A percentile compares a stretch with the other conserved stretches of the same genome.
Evolutionary conservation across 2,113 vertebrate species (phyloP).

Genomic region (Cnemophilus loriae): DNA sequence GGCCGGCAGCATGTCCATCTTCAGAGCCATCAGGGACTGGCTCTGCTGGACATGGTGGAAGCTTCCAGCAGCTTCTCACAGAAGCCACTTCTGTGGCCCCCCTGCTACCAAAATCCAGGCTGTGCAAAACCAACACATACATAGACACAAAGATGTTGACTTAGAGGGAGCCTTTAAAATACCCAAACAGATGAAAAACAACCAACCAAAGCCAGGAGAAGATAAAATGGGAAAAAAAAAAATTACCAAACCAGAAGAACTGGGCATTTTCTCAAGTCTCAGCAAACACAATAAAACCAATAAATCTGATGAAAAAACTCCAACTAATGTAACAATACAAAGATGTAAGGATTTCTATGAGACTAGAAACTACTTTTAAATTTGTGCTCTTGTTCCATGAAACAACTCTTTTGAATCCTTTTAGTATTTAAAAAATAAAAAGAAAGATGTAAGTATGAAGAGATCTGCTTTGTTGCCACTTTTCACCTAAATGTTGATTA

Average conservation of each 20-base stretch:
- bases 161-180: background rate
- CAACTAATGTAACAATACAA: background rate
- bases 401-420: background rate
- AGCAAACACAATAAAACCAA: background rate
- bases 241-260: background rate
- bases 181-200: background rate
- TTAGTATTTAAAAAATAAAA: background rate
- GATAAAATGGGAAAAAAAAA: background rate
- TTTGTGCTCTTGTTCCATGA: background rate
- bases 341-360: background rate
- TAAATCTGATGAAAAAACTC: background rate
- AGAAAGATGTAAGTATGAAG: background rate
- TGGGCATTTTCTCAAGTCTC: background rate
- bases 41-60: background rate
- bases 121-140: background rate
- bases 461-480: background rate
- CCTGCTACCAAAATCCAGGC: background rate
- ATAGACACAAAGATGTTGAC: background rate
- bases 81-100: rapidly evolving
- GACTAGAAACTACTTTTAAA: background rate
- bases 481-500: background rate
- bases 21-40: background rate
- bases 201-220: background rate
- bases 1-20: background rate
- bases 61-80: background rate